Evolutionary conservation across 1,140 invertebrate species (phyloP).

Genomic region (Scaptomyza hsui): DNA sequence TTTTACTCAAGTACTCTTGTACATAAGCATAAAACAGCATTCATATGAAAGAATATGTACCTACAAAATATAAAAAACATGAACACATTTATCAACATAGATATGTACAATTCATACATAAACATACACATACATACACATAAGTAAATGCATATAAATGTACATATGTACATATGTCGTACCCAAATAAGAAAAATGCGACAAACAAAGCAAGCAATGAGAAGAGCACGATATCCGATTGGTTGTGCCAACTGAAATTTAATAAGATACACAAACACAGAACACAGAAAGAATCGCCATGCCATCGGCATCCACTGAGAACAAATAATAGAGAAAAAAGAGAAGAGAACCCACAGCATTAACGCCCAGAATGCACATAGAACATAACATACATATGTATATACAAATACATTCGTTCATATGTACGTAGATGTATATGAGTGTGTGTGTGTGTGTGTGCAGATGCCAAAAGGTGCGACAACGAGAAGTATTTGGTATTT

Average conservation of each 20-base stretch:
- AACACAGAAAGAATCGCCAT: slow-evolving; percentile 30
- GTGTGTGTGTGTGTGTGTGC: slow-evolving; percentile 11
- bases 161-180: not conserved
- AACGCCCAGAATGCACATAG: slow-evolving; percentile 24
- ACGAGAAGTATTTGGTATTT: slow-evolving; percentile 53
- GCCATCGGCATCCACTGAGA: slow-evolving; percentile 28
- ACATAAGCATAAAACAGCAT: not conserved
- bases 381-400: slow-evolving; percentile 24
- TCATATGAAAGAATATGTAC: too few species aligned
- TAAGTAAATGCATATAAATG: slow-evolving; percentile 1
- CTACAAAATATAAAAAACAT: not conserved
- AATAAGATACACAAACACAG: slow-evolving; percentile 44
- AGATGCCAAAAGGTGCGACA: slow-evolving; percentile 52
- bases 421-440: not conserved
- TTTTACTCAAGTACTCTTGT: not conserved
- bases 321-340: slow-evolving; percentile 52
- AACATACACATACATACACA: slow-evolving; percentile 6
- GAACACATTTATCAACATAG: not conserved
- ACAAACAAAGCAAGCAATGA: slow-evolving; percentile 26
- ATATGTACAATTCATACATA: slow-evolving; percentile 2
- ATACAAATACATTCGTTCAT: slow-evolving; percentile 15
- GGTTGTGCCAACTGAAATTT: slow-evolving; percentile 56
- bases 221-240: slow-evolving; percentile 52
- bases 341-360: slow-evolving; percentile 51
- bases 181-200: slow-evolving; percentile 9